Evolutionary conservation across 2,797 vertebrate genomes (phyloP), one percentile per base, ranked within the genome.

Genomic region (Gallirallus australis): DNA sequence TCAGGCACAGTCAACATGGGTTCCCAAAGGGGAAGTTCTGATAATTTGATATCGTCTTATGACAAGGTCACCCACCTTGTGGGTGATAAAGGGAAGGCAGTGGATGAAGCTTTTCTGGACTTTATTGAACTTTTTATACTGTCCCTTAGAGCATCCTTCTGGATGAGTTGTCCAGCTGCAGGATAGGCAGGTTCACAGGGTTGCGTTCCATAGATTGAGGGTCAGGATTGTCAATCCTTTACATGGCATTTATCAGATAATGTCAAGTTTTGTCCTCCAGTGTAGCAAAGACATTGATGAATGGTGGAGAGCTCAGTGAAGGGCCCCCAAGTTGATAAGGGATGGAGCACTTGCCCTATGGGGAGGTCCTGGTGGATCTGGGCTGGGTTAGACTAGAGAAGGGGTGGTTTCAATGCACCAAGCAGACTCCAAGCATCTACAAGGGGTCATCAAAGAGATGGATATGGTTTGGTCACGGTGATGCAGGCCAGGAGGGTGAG

Each of bases 151-250:
- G 28, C 68, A 53, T 9, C 20, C 35, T 39, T 31, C 68, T 39
- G 48, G 14, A 39, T 28, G 25, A 18, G 28, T 24, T 71, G 15
- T 54, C 69, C 30, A 54, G 23, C 30, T 71, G 37, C 31, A 9
- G 23, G 37, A 40, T 25, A 16, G 54, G 15, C 28, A 6, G 11
- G 16, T 42, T 14, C 30, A 69, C 1, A 2, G 12, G 7, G 15
- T 2, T 2, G 24, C 1, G 0, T 33, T 31, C 12, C n/a, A 9
- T 8, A 72, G 47, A 60, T 0, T n/a, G 35, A 78, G 40, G 9
- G 16, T 40, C 6, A 40, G 9, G 14, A 40, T 12, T 39, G 7
- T 39, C 65, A 81, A 17, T 12, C 18, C 9, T 60, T n/a, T 59
- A 23, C 2, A 2, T 31, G 8, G 8, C 31, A 33, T 75, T 85